Evolutionary conservation across 2,113 vertebrate species (phyloP).

Genomic region (Semnornis frantzii): DNA sequence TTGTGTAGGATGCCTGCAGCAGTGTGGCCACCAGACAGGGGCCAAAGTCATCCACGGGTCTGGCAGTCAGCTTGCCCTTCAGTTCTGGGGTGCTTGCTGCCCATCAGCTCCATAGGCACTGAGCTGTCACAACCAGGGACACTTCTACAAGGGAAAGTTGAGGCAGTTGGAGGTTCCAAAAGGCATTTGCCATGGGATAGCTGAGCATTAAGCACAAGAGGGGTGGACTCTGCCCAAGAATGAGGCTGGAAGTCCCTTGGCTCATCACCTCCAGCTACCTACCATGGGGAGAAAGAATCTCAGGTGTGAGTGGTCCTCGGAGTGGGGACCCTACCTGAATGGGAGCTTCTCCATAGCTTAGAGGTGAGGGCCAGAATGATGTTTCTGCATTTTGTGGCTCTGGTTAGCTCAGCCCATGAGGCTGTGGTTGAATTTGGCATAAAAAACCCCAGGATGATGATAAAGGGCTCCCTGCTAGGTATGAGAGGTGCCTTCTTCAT

Average conservation of each 20-base stretch:
- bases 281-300: not conserved
- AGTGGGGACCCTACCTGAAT: not conserved
- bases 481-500: not conserved
- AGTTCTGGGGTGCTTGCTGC: not conserved
- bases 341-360: not conserved
- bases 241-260: not conserved
- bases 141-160: not conserved
- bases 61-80: not conserved
- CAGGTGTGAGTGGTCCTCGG: too few relatives aligned
- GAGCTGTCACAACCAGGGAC: not conserved
- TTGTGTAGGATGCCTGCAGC: not conserved
- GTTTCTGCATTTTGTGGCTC: not conserved
- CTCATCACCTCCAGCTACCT: not conserved
- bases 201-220: not conserved
- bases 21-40: rapidly evolving
- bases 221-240: not conserved
- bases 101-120: not conserved
- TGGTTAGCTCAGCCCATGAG: too few relatives aligned
- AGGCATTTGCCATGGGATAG: not conserved
- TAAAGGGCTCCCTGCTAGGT: not conserved
- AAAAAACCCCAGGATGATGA: not conserved
- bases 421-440: not conserved
- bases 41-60: not conserved
- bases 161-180: not conserved
- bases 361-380: too few relatives aligned